Conservation (phyloP, 2,888 invertebrate species). For the Trissolcus japonicus region DNA sequence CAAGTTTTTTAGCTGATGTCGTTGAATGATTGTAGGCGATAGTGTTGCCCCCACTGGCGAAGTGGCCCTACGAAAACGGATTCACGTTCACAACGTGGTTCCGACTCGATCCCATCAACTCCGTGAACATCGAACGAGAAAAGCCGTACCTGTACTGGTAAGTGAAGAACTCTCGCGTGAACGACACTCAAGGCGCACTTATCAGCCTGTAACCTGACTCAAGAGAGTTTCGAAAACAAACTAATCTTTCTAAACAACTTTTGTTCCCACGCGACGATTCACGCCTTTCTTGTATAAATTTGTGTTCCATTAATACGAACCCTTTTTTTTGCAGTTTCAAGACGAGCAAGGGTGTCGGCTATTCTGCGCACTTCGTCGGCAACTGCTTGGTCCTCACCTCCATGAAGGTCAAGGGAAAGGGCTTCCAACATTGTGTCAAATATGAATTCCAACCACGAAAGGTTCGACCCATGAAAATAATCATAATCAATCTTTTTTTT, state of each 20-base stretch:
- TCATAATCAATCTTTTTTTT: background rate
- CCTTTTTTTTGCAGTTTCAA: slow-evolving; percentile 86
- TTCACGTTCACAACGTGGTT: slow-evolving; percentile 99
- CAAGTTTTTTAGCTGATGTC: too few species aligned
- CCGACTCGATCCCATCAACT: slow-evolving; percentile 97
- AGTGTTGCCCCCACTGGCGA: slow-evolving; percentile 96
- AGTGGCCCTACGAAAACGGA: slow-evolving; percentile 99
- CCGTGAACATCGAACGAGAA: slow-evolving; percentile 98
- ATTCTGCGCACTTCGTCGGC: slow-evolving; percentile 99
- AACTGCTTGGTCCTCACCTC: slow-evolving; percentile 98
- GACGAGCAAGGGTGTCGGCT: slow-evolving; percentile 98
- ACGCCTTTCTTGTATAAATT: background rate
- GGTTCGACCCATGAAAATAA: slow-evolving; percentile 76
- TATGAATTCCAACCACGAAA: slow-evolving; percentile 99
- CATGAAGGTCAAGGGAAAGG: slow-evolving; percentile 99
- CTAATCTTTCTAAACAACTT: slow-evolving; percentile 40
- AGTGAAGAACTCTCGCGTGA: slow-evolving; percentile 70
- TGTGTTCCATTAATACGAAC: slow-evolving; percentile 2
- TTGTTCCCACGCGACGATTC: background rate
- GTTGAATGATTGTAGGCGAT: slow-evolving; percentile 85
- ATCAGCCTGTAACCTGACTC: slow-evolving; percentile 26
- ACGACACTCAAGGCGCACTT: slow-evolving; percentile 35
- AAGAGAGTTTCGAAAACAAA: slow-evolving; percentile 31
- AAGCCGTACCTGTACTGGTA: slow-evolving; percentile 99
- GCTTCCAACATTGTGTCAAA: slow-evolving; percentile 99